phyloP scores from a whole-genome alignment of 2,888 invertebrate genomes.

The Polydrusus pterygomalis region DNA sequence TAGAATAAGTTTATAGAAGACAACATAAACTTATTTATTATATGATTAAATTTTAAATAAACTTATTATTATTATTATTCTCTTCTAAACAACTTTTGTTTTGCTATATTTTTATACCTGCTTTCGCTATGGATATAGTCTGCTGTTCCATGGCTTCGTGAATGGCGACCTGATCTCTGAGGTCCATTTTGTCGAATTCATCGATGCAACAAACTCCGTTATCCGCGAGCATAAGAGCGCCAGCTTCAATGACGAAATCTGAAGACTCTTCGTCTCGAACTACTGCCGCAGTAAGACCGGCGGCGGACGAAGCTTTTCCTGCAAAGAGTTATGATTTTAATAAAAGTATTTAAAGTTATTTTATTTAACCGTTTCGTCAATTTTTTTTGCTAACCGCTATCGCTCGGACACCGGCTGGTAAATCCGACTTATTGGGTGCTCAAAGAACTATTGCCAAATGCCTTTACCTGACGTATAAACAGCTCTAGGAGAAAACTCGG shows the following conservation, averaged over 20 bases:
- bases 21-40: too few relatives aligned
- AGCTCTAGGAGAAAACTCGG: slow-evolving; percentile 96
- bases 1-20: too few relatives aligned
- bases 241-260: slow-evolving; percentile 99
- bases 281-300: slow-evolving; percentile 98
- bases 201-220: slow-evolving; percentile 99
- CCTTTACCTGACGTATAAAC: slow-evolving; percentile 90
- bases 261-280: slow-evolving; percentile 98
- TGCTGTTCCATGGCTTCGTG: slow-evolving; percentile 99
- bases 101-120: slow-evolving; percentile 72
- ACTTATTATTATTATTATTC: too few relatives aligned
- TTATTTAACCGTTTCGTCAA: too few relatives aligned
- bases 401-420: too few relatives aligned
- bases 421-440: too few relatives aligned
- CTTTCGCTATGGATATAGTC: slow-evolving; percentile 98
- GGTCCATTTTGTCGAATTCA: slow-evolving; percentile 99
- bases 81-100: too few relatives aligned
- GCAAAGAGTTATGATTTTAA: slow-evolving; percentile 10
- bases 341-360: too few relatives aligned
- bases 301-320: slow-evolving; percentile 98
- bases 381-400: too few relatives aligned
- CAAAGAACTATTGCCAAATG: too few relatives aligned
- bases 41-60: too few relatives aligned
- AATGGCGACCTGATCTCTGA: slow-evolving; percentile 96
- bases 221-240: slow-evolving; percentile 99